Base-by-base conservation (phyloP, 2,113 vertebrate genomes). In the Solenodon paradoxus region DNA sequence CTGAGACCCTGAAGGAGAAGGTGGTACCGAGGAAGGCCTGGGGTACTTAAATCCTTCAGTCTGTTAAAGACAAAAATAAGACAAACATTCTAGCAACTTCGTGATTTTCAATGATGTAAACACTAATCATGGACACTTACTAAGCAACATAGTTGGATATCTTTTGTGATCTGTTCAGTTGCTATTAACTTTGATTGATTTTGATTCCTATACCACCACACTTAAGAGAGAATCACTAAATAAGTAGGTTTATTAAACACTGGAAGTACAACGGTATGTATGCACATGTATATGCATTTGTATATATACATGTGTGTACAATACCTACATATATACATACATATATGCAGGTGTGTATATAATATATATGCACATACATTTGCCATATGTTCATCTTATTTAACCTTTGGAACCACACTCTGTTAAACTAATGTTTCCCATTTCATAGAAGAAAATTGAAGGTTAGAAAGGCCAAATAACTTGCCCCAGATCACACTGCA, bases 1-100 rank as follows among this genome's bases (percentile, higher is more conserved):
- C 96, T 99, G 94, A 32, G 99, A 99, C 49, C 97, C 98, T 0
- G 99, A 99, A n/a, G 99, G 99, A 0, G 99, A 99, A 3, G 99
- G 99, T 3, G 99, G 99, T 30, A 99, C 99, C 0, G 99, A 99
- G 17, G 98, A 98, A 28, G 99, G 99, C 9, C 99, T 98, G 10
- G 99, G 99, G 77, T 98, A 99, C 19, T 98, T 99, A 97, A 99
- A 99, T 42, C 99, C 99, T 88, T 99, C 99, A 0, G 99, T 98
- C 99, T 99, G 97, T 40, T 69, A 97, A 94, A 97, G 90, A 93
- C 64, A 94, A 94, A 94, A 92, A 40, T 47, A 45, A 83, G 47
- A 71, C 53, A 45, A 19, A 89, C 40, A 9, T 86, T 66, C 51
- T 7, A 72, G 80, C 0, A 4, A 42, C 40, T 4, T 35, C 24